phyloP scores from a whole-genome alignment of 2,888 invertebrate species.

The Eupithecia subfuscata region DNA sequence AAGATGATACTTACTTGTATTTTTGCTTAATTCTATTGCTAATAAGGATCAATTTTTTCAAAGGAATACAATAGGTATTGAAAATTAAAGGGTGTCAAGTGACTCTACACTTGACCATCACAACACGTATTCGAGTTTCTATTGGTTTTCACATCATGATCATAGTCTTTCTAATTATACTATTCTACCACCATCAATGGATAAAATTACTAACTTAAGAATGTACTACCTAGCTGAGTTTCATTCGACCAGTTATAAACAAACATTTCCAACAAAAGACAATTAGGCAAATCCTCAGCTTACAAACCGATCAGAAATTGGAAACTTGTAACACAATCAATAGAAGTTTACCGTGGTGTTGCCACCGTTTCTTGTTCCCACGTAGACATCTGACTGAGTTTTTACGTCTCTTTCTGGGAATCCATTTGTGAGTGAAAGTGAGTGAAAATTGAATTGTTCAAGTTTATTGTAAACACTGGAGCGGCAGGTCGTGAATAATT shows the following conservation, averaged over 20 bases:
- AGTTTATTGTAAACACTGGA: conserved; percentile 34
- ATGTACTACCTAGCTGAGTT: neutral
- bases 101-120: no score
- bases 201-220: neutral
- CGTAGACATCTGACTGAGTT: conserved; percentile 57
- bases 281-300: conserved; percentile 3
- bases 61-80: no score
- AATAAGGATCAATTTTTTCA: no score
- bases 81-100: no score
- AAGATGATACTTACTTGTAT: no score
- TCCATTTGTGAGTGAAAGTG: conserved; percentile 64
- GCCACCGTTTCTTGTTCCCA: conserved; percentile 58
- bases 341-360: conserved; percentile 47
- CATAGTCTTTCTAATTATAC: no score
- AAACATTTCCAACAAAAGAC: neutral
- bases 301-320: conserved; percentile 40
- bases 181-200: no score
- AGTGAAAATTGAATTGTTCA: conserved; percentile 32
- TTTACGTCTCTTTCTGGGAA: conserved; percentile 65
- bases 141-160: no score
- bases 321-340: conserved; percentile 50
- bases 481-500: conserved; percentile 14
- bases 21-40: no score
- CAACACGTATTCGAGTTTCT: no score
- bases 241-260: neutral